Conservation (phyloP, 2,113 vertebrate species). For the Nannobrachium achirus region DNA sequence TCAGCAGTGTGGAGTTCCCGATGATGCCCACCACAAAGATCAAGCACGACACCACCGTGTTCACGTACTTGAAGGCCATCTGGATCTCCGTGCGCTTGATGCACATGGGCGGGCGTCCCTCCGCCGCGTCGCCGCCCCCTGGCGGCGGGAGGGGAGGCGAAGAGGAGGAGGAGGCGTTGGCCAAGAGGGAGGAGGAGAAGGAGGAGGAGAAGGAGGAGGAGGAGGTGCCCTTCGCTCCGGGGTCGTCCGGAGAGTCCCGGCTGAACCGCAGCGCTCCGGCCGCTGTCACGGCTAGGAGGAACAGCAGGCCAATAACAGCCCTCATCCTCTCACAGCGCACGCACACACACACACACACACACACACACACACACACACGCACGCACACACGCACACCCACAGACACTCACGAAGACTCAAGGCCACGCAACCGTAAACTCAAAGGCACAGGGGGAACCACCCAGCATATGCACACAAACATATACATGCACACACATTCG, state of each 20-base stretch:
- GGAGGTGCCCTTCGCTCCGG: slow-evolving; percentile 17
- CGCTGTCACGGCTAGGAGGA: slow-evolving; percentile 52
- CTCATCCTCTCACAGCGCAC: slow-evolving; percentile 62
- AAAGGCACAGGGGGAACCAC: too few species aligned
- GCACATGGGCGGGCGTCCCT: slow-evolving; percentile 83
- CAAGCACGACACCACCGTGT: slow-evolving; percentile 87
- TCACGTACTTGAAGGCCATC: slow-evolving; percentile 88
- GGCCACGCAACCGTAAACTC: too few species aligned
- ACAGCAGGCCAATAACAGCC: slow-evolving; percentile 49
- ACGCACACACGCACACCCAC: background rate
- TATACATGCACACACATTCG: slow-evolving; percentile 15
- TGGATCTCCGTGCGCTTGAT: slow-evolving; percentile 82
- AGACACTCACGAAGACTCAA: slow-evolving; percentile 8
- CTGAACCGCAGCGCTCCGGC: slow-evolving; percentile 56
- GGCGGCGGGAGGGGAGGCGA: background rate
- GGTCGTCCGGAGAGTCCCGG: slow-evolving; percentile 52
- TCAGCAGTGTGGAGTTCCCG: slow-evolving; percentile 88
- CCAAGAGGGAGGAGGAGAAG: background rate
- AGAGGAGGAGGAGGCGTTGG: slow-evolving; percentile 57
- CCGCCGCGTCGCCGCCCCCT: slow-evolving; percentile 21
- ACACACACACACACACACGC: slow-evolving; percentile 2
- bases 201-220: background rate
- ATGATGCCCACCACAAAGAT: slow-evolving; percentile 91
- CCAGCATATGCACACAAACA: slow-evolving; percentile 14
- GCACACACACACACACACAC: slow-evolving; percentile 4